Percentiles rank a stretch among this genome's conserved stretches.
phyloP scores from a whole-genome alignment of 2,888 invertebrate species.

The Cylloceria caligata region DNA sequence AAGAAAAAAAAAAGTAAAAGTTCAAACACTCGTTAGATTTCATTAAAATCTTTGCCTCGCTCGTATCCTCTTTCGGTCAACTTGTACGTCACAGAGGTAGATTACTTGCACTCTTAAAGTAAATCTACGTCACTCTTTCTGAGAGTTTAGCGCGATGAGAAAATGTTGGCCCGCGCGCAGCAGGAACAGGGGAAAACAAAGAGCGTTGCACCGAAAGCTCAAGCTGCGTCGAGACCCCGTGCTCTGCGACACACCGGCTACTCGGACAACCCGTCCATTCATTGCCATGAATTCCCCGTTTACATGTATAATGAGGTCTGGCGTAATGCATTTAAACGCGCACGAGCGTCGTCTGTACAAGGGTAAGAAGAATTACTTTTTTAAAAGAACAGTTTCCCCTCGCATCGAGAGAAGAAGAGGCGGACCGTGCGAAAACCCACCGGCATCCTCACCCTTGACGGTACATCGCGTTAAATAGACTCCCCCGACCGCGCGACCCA shows the following conservation, averaged over 20 bases:
- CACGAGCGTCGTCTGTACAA: constrained; percentile 56
- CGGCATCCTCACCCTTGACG: constrained; percentile 57
- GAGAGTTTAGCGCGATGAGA: constrained; percentile 7
- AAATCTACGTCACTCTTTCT: constrained; percentile 18
- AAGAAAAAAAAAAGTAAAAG: background rate
- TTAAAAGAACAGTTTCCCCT: constrained; percentile 77
- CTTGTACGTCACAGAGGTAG: background rate
- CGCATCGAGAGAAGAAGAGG: constrained; percentile 57
- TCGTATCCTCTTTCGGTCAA: background rate
- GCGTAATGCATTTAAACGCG: constrained; percentile 77
- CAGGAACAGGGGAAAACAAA: constrained; percentile 13
- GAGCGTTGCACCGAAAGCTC: constrained; percentile 8
- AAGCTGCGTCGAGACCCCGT: constrained; percentile 9
- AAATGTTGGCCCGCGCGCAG: background rate
- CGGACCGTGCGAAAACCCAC: constrained; percentile 58
- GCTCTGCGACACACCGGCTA: constrained; percentile 27
- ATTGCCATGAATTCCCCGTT: constrained; percentile 76
- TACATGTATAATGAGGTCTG: constrained; percentile 75
- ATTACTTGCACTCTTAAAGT: background rate
- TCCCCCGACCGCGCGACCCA: constrained; percentile 79
- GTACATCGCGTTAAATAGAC: constrained; percentile 76
- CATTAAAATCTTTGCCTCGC: background rate
- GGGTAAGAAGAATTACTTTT: constrained; percentile 76
- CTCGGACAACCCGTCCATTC: constrained; percentile 73
- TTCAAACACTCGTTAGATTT: background rate